Conservation (phyloP, 2,797 vertebrate genomes). For the Schizothorax lantsangensis region DNA sequence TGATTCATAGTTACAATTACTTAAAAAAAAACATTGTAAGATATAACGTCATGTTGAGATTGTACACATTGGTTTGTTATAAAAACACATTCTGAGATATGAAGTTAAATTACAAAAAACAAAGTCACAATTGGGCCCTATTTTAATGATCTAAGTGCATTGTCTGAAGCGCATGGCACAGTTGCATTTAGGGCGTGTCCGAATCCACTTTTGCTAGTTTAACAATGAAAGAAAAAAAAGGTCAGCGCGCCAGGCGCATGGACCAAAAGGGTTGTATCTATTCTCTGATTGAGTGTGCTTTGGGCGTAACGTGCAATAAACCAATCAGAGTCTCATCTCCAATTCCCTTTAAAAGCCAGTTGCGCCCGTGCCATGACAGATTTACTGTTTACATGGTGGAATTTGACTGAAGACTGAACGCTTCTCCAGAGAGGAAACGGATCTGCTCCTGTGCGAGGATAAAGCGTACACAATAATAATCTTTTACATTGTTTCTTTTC, state of each 20-base stretch:
- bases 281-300: neutral
- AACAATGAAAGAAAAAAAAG: too few relatives aligned
- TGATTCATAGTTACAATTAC: neutral
- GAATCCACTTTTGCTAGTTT: too few relatives aligned
- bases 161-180: neutral
- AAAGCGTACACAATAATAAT: too few relatives aligned
- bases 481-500: too few relatives aligned
- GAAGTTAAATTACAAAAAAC: neutral
- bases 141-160: neutral
- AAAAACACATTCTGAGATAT: neutral
- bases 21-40: neutral
- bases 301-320: neutral
- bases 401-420: too few relatives aligned
- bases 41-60: neutral
- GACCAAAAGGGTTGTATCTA: neutral
- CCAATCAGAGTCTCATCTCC: neutral
- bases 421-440: too few relatives aligned
- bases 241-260: neutral
- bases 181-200: too few relatives aligned
- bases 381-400: too few relatives aligned
- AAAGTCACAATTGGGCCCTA: neutral
- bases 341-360: neutral
- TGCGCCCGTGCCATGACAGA: neutral
- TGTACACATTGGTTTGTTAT: neutral
- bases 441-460: too few relatives aligned